Evolutionary conservation across 2,888 invertebrate genomes (phyloP), one percentile per base, ranked within the genome.

Genomic region (Buathra laborator): DNA sequence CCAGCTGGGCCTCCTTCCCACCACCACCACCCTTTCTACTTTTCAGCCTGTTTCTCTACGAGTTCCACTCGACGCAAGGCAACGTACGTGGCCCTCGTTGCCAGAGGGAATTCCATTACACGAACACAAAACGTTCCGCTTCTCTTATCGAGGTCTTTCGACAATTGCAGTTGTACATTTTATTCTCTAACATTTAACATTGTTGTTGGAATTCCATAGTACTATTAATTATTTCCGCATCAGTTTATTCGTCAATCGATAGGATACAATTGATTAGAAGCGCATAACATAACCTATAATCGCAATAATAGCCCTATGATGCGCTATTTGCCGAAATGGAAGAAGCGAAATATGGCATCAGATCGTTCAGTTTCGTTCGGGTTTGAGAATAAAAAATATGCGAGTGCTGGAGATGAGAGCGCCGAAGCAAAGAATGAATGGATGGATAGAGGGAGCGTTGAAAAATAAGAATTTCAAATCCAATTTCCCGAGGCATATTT

Each of bases 401-500:
- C 48, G 32, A 2, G 24, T 2, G 62, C 67, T 68, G 29, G 81
- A 53, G 84, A 44, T 62, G 66, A 79, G 77, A 48, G 56, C 29
- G 72, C 79, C 68, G 51, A 37, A 51, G 62, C 70, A 46, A 51
- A 68, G 14, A 19, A 43, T 37, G 37, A 37, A 70, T 59, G 64
- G 70, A 16, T 9, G 77, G 66, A 62, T 62, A 62, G 62, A 62
- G 68, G 24, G 62, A 74, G 70, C 53, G 72, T 81, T 86, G 89
- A 89, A 91, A 91, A 92, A 91, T 91, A 92, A 91, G 91, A 92
- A 91, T 91, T 92, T 91, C 90, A 91, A 91, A 92, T 91, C 90
- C 90, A 92, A 92, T 92, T 91, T 92, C 89, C 90, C 89, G 83
- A 89, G 89, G 90, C 90, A 91, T 91, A 90, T 91, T 92, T 91